Evolutionary conservation across 2,888 invertebrate genomes (phyloP), one percentile per base, ranked within the genome.

Genomic region (Drosophila diplacantha): DNA sequence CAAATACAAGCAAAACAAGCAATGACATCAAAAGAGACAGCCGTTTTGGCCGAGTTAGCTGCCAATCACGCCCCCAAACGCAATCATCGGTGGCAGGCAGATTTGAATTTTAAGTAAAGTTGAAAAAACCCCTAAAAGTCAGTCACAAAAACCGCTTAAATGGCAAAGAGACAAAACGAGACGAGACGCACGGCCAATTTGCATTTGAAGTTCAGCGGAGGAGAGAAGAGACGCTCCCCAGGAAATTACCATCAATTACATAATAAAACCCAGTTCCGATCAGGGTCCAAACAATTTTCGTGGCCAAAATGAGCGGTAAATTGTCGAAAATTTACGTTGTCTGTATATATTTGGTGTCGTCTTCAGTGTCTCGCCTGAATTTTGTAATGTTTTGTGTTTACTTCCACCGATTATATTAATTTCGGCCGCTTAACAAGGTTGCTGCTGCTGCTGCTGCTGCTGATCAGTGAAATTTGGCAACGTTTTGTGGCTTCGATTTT

Each of bases 201-300:
- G 65, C 69, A 66, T 66, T 60, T 68, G 68, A 65, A 38, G 69
- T 52, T 69, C 69, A 51, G 24, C 26, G 9, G 60, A n/a, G 44
- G 38, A 24, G 39, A 41, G 14, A 14, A 39, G 38, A 39, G 22
- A 4, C 9, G 14, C 39, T 22, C 39, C 24, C 31, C 54, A 60
- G 47, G 54, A 70, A 72, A 74, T 71, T 74, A 72, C 68, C 73
- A 67, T 69, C 70, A 79, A 84, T 81, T 81, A 79, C 72, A 71
- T 83, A 84, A 84, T 71, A 58, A 59, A 58, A 55, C 54, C 56
- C 54, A 69, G 67, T 69, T 62, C 38, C 63, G 62, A 69, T 67
- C 51, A 58, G 41, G 41, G 54, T 57, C 55, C 34, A 57, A 66
- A 51, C 58, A 46, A 58, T 61, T 62, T 46, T 18, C 31, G 34